Conservation (phyloP, 2,888 invertebrate genomes). For the Terebella lapidaria region DNA sequence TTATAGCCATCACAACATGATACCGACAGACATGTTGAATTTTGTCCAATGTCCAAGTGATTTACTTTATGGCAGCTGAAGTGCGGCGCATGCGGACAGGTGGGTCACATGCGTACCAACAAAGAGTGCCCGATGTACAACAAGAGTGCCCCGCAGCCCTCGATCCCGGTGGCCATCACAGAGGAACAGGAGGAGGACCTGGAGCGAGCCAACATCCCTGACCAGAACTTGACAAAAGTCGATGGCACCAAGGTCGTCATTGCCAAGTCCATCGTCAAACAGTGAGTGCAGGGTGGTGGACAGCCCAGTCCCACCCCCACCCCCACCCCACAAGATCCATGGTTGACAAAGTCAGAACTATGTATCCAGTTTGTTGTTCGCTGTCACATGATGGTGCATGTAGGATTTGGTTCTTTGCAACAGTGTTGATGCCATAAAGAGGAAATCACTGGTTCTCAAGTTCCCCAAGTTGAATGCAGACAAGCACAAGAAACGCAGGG, state of each 20-base stretch:
- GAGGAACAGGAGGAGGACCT: conserved; percentile 80
- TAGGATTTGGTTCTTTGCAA: no score
- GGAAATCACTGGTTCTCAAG: conserved; percentile 71
- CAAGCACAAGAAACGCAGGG: conserved; percentile 61
- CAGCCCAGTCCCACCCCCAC: no score
- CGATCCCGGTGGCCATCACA: conserved; percentile 47
- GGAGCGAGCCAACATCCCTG: conserved; percentile 57
- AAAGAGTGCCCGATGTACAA: conserved; percentile 95
- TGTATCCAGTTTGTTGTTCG: no score
- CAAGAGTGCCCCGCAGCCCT: conserved; percentile 21
- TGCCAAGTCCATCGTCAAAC: conserved; percentile 77
- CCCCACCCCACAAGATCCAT: no score
- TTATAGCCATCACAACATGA: no score
- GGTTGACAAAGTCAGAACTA: no score
- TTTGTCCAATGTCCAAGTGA: no score
- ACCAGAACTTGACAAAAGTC: conserved; percentile 63
- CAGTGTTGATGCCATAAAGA: conserved; percentile 74
- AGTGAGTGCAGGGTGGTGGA: conserved; percentile 44
- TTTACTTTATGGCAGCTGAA: conserved; percentile 68
- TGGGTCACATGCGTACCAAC: conserved; percentile 81
- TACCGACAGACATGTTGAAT: no score
- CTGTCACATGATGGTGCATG: no score
- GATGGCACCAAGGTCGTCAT: conserved; percentile 91
- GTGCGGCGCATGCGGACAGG: conserved; percentile 92
- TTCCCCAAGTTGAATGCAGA: conserved; percentile 70